Base-by-base conservation (phyloP, 92 coral and sea anemone species). In the Zoanthus gigantus region DNA sequence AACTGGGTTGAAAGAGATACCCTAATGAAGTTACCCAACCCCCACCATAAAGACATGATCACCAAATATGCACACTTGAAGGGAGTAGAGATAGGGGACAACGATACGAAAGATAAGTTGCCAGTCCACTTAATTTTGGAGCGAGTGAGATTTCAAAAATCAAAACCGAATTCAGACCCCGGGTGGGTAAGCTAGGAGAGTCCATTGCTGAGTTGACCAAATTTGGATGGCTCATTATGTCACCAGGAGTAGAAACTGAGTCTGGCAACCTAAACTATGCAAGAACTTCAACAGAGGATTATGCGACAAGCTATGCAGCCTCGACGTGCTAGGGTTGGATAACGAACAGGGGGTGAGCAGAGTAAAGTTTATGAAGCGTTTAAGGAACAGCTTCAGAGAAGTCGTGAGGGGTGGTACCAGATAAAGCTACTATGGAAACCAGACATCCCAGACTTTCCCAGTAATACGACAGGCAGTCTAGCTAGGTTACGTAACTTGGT, bases 71-170 rank as follows among this genome's bases (percentile, higher is more conserved):
- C 4, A 34, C 74, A 15, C 23, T 23, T 23, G 23, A 23, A 23
- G 23, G 23, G 23, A 23, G 23, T 23, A 23, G 23, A 23, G 23
- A 86, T 93, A 86, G 93, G 89, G 16, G 92, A 93, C 79, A 47
- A 67, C 12, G 92, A 91, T 52, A 89, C 88, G 66, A 83, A 91
- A 58, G 57, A 58, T 2, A 68, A 61, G 7, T 68, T 93, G 30
- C 92, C 94, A 7, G 93, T 91, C 34, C 96, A 93, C 71, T 66
- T 93, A n/a, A 92, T 91, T 42, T 52, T 87, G 52, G 23, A 23
- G 23, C 23, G 23, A 23, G 23, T 23, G 23, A 23, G 23, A 23
- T 23, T 23, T 23, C 23, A 92, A 91, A 76, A 91, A 13, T 88
- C 88, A 29, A 93, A 86, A 45, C 91, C 88, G 80, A 92, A 94